Evolutionary conservation across 2,113 vertebrate genomes (phyloP).

Genomic region (Catharus bicknelli): DNA sequence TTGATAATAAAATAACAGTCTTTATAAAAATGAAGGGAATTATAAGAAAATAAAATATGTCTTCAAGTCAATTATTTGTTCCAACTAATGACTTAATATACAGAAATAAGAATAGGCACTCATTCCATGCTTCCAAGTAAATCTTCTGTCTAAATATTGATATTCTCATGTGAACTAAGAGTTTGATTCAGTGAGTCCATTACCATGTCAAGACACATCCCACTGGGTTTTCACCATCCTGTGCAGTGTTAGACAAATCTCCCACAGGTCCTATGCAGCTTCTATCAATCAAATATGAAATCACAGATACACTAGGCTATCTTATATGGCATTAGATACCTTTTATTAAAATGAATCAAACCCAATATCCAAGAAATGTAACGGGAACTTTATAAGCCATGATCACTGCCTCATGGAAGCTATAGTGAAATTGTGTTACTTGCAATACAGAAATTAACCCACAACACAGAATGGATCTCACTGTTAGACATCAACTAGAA

Average conservation of each 20-base stretch:
- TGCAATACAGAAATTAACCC: not conserved
- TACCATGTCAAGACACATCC: not conserved
- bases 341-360: not conserved
- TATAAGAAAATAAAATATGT: not conserved
- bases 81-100: not conserved
- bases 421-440: not conserved
- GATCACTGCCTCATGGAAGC: not conserved
- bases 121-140: not conserved
- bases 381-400: not conserved
- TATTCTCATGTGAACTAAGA: not conserved
- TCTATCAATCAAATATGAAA: not conserved
- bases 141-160: not conserved
- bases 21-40: not conserved
- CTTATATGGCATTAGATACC: not conserved
- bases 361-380: not conserved
- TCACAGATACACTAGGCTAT: not conserved
- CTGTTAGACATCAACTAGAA: not conserved
- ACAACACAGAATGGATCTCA: not conserved
- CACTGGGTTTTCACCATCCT: not conserved
- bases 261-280: not conserved
- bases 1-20: not conserved
- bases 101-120: not conserved
- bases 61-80: not conserved
- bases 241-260: not conserved
- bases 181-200: not conserved